These are phyloP conservation scores for Cataglyphis rosenhaueri DNA, from an alignment of 2,888 invertebrate species.

Conservation along the genomic window DNA sequence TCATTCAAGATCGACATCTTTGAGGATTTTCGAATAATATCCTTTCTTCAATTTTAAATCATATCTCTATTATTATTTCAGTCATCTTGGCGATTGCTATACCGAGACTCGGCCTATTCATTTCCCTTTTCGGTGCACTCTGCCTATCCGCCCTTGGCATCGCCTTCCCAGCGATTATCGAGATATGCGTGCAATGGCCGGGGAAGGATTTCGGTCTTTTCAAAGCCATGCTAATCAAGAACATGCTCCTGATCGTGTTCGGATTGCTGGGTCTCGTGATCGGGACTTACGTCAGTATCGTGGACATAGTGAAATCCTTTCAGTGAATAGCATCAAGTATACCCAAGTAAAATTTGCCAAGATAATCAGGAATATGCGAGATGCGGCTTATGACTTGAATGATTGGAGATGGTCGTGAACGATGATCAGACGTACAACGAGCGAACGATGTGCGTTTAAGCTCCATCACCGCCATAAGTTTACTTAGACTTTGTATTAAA, in stretches of 20 bases:
- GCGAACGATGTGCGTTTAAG: background rate
- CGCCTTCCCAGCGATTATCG: constrained; percentile 91
- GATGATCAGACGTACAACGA: background rate
- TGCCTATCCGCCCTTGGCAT: constrained; percentile 91
- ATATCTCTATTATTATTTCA: constrained; percentile 85
- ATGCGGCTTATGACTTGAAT: background rate
- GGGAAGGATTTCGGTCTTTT: constrained; percentile 86
- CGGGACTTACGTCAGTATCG: constrained; percentile 87
- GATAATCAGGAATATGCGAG: background rate
- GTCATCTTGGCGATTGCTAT: constrained; percentile 91
- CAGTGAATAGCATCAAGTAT: constrained; percentile 42
- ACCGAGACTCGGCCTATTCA: constrained; percentile 91
- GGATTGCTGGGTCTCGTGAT: constrained; percentile 87
- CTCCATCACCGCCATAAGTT: constrained; percentile 33
- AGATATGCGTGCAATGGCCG: constrained; percentile 91
- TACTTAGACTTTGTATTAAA: constrained; percentile 41
- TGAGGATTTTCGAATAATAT: background rate
- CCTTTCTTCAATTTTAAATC: background rate
- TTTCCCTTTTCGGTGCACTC: constrained; percentile 91
- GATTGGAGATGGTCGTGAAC: background rate
- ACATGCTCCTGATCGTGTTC: constrained; percentile 86
- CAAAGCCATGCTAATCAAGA: constrained; percentile 85
- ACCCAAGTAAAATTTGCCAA: background rate
- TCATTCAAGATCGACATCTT: background rate
- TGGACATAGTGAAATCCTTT: constrained; percentile 86